Evolutionary conservation across 2,113 vertebrate species (phyloP).

Genomic region (Muntiacus muntjak): DNA sequence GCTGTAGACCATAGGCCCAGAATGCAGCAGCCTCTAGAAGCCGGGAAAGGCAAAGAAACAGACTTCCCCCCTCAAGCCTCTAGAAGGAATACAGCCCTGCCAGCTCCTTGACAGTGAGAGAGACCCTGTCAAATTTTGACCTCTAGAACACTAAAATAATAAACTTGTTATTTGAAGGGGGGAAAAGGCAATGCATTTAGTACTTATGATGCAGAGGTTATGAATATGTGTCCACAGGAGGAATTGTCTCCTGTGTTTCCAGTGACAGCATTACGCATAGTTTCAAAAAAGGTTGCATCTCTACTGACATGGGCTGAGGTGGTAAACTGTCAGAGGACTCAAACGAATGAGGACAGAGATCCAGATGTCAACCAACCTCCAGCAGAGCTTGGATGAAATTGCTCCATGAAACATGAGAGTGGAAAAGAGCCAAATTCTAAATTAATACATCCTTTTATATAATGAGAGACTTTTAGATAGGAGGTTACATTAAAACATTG

Average conservation of each 20-base stretch:
- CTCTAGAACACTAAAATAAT: not conserved
- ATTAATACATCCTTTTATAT: not conserved
- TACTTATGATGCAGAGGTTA: not conserved
- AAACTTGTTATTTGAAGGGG: not conserved
- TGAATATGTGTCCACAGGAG: not conserved
- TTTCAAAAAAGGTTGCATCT: not conserved
- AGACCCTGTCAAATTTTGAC: not conserved
- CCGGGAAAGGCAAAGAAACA: not conserved
- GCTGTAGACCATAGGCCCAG: not conserved
- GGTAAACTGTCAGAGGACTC: not conserved
- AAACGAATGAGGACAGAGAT: not conserved
- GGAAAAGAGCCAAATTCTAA: not conserved
- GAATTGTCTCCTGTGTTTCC: not conserved
- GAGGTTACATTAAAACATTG: not conserved
- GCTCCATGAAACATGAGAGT: not conserved
- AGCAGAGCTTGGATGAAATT: not conserved
- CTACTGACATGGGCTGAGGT: accelerated
- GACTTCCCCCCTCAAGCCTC: not conserved
- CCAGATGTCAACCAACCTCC: not conserved
- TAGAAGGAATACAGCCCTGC: not conserved
- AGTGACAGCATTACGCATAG: too few species aligned
- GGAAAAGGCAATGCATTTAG: not conserved
- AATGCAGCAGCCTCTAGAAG: not conserved
- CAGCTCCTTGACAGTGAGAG: not conserved
- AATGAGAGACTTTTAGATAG: not conserved